Evolutionary conservation across 2,888 invertebrate species (phyloP), one percentile per base, ranked within the genome.

Genomic region (Corbicula japonica): DNA sequence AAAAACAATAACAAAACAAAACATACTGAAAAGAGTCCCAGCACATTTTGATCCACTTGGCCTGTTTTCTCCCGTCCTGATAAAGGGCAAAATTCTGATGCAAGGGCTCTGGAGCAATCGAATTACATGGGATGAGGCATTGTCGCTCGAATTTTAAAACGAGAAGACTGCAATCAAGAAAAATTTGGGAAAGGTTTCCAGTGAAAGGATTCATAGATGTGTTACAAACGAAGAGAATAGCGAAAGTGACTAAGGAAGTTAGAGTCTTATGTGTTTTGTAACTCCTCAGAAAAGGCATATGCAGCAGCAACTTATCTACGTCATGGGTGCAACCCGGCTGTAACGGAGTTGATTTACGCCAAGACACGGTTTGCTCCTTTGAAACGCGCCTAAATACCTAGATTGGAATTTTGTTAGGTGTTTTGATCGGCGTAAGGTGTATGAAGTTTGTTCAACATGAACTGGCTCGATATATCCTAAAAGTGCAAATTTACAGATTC

Each of bases 211-310:
- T n/a, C n/a, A n/a, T n/a, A n/a, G n/a, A n/a, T n/a, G n/a, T n/a
- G n/a, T 12, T 66, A 12, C 23, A 38, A 2, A 21, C 35, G 2
- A 26, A 62, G 38, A 23, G 32, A n/a, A 10, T 32, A n/a, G 44
- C 8, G 38, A 26, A 34, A 15, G 30, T 50, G 1, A 18, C 52
- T 38, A 3, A 18, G 35, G 38, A 28, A 18, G n/a, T n/a, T n/a
- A n/a, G n/a, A n/a, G 18, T 54, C 18, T 23, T 52, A 15, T 74
- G 66, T 32, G n/a, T 74, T 74, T 41, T 50, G 58, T 32, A 66
- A 74, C 46, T 58, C 66, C 4, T 65, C 65, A 23, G 28, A 44
- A 28, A 65, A 18, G 46, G 74, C 56, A 44, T 74, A 66, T 48
- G 66, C 65, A 32, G 52, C 66, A 28, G 54, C 21, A n/a, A n/a